Base-by-base conservation (phyloP, 2,888 invertebrate genomes). In the Drosophila hamatofila region DNA sequence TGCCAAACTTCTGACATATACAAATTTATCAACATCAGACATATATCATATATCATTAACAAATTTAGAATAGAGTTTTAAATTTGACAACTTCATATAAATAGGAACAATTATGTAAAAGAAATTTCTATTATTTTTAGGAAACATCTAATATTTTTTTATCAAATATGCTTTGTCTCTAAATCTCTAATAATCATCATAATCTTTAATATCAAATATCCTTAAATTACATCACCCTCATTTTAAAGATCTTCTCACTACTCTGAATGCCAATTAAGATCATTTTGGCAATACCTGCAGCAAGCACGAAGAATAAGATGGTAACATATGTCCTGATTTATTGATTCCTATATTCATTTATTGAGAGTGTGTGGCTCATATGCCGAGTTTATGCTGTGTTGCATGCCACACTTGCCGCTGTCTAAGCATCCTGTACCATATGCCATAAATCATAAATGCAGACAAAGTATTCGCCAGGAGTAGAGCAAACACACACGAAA, bases 401-500 rank as follows among this genome's bases (percentile, higher is more conserved):
- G 67, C 72, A 71, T 70, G 78, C 74, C 68, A 70, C 83, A 86
- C 80, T 86, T 80, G 86, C 77, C 83, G 86, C 73, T 74, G 74
- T 57, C 83, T 73, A 66, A 75, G 74, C 74, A 83, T 86, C 70
- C 86, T 86, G 88, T 63, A 62, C 59, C 52, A 65, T 23, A 56
- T 35, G 64, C 30, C 80, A 88, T 83, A 88, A 83, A 83, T 83
- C 83, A 88, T 75, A 80, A 70, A 23, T 63, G 71, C 76, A 68
- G 82, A 73, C 78, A 79, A 81, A 81, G 69, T 77, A 75, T 76
- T 73, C 77, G 80, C 77, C 58, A 69, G 62, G 70, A 83, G 70
- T 18, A 60, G 48, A 58, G 46, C 49, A 68, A 58, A 41, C 37
- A 63, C 52, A 49, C 57, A 23, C 44, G 25, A 63, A 54, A 33